Evolutionary conservation across 2,113 vertebrate species (phyloP), one percentile per base, ranked within the genome.

Genomic region (Salvelinus namaycush): DNA sequence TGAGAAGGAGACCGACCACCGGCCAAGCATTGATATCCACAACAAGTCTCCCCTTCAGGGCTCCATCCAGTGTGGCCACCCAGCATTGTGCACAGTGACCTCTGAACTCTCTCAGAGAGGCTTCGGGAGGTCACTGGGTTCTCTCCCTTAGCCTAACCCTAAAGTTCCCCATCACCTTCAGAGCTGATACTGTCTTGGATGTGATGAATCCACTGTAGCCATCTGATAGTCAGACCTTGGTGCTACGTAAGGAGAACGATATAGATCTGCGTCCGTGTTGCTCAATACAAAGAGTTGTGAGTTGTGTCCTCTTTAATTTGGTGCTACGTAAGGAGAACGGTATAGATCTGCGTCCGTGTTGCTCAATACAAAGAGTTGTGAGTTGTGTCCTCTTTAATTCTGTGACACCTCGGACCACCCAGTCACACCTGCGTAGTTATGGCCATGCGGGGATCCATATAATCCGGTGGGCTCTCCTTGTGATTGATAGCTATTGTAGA

Each of bases 401-500:
- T 7, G 16, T 20, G 27, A 14, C 59, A 62, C 27, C 65, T 14
- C 13, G 22, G 9, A 68, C 29, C 49, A 54, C 13, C 49, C 29
- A 31, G 24, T 27, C 66, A 66, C 26, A 27, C 64, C 39, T 8
- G 13, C 16, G 18, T 83, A 83, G 49, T 54, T 18, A 1, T 54
- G 49, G 4, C 82, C 64, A 76, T 86, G 88, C 82, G 78, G 81
- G 81, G 86, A 90, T 90, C 89, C 86, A 68, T 79, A 84, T 90
- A 88, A 92, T 90, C 90, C 89, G 84, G 88, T 87, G 87, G 89
- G 85, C 87, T 90, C 74, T 74, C 79, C 78, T 76, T 86, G 84
- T 91, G 92, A 93, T 86, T 90, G 92, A 93, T 90, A 86, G 87
- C 89, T 86, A 89, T 91, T 92, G 87, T 90, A 88, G 88, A 79